Conservation (phyloP, 2,797 vertebrate species). For the Sorex maritimensis region DNA sequence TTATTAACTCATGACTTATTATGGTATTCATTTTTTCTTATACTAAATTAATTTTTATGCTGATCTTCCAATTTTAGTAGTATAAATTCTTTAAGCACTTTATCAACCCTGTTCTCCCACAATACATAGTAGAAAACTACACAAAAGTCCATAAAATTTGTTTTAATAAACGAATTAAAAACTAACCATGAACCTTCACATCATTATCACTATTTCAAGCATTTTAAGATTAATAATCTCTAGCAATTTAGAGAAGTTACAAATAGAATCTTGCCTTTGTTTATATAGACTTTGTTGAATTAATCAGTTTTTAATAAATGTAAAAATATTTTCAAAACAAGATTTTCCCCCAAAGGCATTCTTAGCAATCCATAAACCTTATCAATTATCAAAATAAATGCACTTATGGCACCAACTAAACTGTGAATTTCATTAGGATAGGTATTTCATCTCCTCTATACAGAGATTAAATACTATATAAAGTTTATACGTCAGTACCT, state of each 20-base stretch:
- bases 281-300: neutral
- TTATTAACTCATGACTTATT: constrained; percentile 57
- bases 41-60: constrained; percentile 39
- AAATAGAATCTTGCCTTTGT: neutral
- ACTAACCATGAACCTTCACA: neutral
- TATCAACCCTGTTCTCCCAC: constrained; percentile 30
- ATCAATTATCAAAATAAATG: constrained; percentile 10
- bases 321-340: constrained; percentile 49
- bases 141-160: neutral
- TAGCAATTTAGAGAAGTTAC: constrained; percentile 9
- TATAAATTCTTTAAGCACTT: constrained; percentile 39
- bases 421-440: neutral
- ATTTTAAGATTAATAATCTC: neutral
- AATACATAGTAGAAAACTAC: neutral
- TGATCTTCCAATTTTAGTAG: constrained; percentile 23
- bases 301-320: constrained; percentile 41
- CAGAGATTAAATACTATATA: neutral
- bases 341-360: neutral
- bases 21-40: constrained; percentile 18
- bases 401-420: neutral
- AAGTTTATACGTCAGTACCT: neutral
- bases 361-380: neutral
- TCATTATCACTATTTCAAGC: neutral
- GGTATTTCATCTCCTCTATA: neutral
- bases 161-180: constrained; percentile 61